Conservation (phyloP, 2,113 vertebrate genomes). For the Pyxicephalus adspersus region DNA sequence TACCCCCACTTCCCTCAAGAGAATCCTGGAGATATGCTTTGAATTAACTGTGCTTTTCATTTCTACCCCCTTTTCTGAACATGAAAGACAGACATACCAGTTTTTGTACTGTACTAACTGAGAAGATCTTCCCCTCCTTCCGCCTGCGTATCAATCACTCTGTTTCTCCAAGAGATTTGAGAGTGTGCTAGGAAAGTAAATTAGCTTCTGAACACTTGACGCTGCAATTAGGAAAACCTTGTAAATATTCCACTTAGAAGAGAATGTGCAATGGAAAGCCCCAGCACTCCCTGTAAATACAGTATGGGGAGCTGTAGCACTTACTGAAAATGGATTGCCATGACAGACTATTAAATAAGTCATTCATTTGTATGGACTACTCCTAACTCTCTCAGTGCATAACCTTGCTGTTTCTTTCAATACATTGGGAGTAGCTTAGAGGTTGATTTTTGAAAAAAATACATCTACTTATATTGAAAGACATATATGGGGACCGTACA, state of each 20-base stretch:
- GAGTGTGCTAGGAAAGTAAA: not conserved
- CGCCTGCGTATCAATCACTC: conserved; percentile 48
- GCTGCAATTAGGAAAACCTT: conserved; percentile 38
- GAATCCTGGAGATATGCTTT: conserved; percentile 46
- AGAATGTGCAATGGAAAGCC: not conserved
- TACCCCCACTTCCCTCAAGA: conserved; percentile 46
- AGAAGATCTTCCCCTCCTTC: conserved; percentile 32
- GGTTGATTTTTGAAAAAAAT: no score
- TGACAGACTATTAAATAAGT: not conserved
- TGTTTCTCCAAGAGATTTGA: conserved; percentile 10
- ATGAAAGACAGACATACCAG: conserved; percentile 39
- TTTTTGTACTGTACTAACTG: conserved; percentile 35
- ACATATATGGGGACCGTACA: no score
- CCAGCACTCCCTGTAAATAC: not conserved
- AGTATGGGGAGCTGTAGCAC: not conserved
- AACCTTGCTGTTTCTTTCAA: no score
- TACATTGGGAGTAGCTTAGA: no score
- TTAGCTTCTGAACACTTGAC: conserved; percentile 26
- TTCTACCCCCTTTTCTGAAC: conserved; percentile 21
- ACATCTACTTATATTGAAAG: no score
- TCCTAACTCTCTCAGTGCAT: no score
- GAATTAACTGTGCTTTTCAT: conserved; percentile 47
- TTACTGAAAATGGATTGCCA: not conserved
- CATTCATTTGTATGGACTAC: no score
- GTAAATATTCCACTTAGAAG: conserved; percentile 29